Evolutionary conservation across 1,140 invertebrate genomes (phyloP).

Genomic region (Drosophila sechellia): DNA sequence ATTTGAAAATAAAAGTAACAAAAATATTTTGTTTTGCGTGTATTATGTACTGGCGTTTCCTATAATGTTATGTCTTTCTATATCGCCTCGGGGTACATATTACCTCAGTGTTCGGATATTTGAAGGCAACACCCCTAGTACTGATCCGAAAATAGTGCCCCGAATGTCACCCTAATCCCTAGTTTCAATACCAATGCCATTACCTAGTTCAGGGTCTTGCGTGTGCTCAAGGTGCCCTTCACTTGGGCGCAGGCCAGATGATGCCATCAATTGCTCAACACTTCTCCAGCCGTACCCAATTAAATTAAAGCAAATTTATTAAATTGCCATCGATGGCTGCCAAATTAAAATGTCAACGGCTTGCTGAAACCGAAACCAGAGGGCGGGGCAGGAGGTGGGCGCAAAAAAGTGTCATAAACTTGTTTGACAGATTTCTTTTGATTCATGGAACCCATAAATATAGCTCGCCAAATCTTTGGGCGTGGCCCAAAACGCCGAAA

Average conservation of each 20-base stretch:
- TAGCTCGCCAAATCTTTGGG: constrained; percentile 55
- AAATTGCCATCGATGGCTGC: constrained; percentile 79
- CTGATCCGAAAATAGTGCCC: constrained; percentile 13
- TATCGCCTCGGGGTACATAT: too few species aligned
- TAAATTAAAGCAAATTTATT: constrained; percentile 67
- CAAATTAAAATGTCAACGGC: constrained; percentile 79
- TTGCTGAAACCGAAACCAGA: constrained; percentile 22
- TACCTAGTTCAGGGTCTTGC: constrained; percentile 19
- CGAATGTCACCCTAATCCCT: not conserved
- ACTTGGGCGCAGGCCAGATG: constrained; percentile 8
- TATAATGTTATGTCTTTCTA: too few species aligned
- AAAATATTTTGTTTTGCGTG: too few species aligned
- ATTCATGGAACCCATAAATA: constrained; percentile 74
- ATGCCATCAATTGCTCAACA: constrained; percentile 65
- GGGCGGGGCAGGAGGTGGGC: constrained; percentile 2
- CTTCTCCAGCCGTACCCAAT: constrained; percentile 52
- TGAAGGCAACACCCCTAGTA: constrained; percentile 1
- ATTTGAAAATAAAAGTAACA: too few species aligned
- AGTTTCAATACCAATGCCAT: constrained; percentile 8
- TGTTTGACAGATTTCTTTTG: constrained; percentile 79
- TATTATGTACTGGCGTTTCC: too few species aligned
- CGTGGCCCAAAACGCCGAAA: constrained; percentile 44
- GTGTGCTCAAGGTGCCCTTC: constrained; percentile 58
- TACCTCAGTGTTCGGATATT: not conserved
- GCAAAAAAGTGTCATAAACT: constrained; percentile 76